These are phyloP conservation scores for Heliothis peltigera DNA, from an alignment of 2,888 invertebrate species.

Conservation along the genomic window DNA sequence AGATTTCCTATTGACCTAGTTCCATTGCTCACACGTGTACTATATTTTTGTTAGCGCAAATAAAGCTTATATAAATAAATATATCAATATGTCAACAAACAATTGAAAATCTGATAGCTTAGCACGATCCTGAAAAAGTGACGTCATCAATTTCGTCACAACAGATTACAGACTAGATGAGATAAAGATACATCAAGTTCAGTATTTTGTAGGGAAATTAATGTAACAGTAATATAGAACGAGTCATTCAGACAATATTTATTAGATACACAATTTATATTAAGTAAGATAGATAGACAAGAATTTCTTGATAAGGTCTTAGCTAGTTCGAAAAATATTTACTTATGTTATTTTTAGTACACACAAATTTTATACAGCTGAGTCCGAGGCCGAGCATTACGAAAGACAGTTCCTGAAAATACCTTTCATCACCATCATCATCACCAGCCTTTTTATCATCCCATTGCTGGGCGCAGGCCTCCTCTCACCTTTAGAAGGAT, in stretches of 20 bases:
- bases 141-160: slow-evolving; percentile 29
- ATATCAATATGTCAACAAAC: neutral
- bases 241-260: slow-evolving; percentile 7
- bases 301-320: slow-evolving; percentile 10
- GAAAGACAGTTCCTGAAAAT: neutral
- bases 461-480: no score
- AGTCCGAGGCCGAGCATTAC: neutral
- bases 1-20: no score
- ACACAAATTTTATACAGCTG: slow-evolving; percentile 1
- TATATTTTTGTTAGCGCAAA: neutral
- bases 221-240: slow-evolving; percentile 28
- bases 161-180: slow-evolving; percentile 16
- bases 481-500: no score
- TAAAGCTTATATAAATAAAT: slow-evolving; percentile 3
- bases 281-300: slow-evolving; percentile 26
- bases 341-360: slow-evolving; percentile 3
- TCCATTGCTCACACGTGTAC: neutral
- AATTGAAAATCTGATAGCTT: slow-evolving; percentile 24
- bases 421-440: no score
- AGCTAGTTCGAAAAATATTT: slow-evolving; percentile 4
- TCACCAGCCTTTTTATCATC: no score
- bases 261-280: slow-evolving; percentile 14
- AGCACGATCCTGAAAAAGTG: slow-evolving; percentile 13
- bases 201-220: slow-evolving; percentile 21
- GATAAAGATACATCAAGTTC: slow-evolving; percentile 24